Percentiles rank a stretch among this genome's conserved stretches.
phyloP scores from a whole-genome alignment of 1,140 invertebrate genomes.

The Globodera rostochiensis region DNA sequence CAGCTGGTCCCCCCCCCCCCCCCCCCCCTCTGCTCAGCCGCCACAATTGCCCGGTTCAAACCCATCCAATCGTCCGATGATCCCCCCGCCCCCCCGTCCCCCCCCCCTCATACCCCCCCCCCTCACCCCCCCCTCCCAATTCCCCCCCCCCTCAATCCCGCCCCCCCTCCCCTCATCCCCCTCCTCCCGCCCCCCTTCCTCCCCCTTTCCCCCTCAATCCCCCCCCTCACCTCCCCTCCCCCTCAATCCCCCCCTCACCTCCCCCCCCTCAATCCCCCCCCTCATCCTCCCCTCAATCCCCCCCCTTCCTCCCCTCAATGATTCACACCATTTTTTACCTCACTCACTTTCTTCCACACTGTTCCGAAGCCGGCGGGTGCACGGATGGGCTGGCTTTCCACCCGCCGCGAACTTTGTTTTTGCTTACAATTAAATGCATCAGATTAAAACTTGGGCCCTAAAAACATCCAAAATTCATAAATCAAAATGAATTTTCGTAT shows the following conservation, averaged over 20 bases:
- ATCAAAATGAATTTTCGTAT: too few relatives aligned
- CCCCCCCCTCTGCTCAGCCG: neutral
- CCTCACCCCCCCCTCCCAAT: too few relatives aligned
- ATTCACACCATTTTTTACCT: neutral
- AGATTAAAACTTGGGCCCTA: neutral
- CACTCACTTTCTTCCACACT: neutral
- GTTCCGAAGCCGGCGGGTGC: neutral
- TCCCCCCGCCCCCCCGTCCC: neutral
- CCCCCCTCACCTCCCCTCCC: too few relatives aligned
- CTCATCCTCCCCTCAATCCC: neutral
- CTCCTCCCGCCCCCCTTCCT: too few relatives aligned
- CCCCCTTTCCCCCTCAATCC: too few relatives aligned
- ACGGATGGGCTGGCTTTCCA: neutral
- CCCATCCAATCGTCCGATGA: neutral
- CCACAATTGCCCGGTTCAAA: constrained; percentile 2
- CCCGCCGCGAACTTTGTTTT: neutral
- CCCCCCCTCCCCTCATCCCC: too few relatives aligned
- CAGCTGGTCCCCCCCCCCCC: neutral
- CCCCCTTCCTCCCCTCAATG: too few relatives aligned
- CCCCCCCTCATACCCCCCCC: neutral
- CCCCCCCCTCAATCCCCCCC: neutral
- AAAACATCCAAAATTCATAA: too few relatives aligned
- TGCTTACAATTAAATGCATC: neutral
- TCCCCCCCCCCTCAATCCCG: too few relatives aligned
- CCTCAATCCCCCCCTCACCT: too few relatives aligned